Evolutionary conservation across 2,113 vertebrate species (phyloP).

Genomic region (Apteryx owenii): DNA sequence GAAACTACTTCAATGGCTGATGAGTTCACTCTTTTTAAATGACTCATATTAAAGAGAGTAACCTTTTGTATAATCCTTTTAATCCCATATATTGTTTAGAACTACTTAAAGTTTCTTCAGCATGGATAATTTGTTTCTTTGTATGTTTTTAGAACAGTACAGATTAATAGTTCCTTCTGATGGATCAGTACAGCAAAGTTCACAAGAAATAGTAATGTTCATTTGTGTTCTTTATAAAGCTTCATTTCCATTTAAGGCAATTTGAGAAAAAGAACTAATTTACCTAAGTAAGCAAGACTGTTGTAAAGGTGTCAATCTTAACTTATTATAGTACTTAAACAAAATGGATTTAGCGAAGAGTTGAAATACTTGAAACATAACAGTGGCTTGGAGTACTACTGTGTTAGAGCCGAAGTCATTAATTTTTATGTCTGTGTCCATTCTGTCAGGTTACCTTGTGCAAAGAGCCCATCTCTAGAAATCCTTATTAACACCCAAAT

Average conservation of each 20-base stretch:
- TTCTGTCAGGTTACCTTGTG: background rate
- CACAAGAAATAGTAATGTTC: background rate
- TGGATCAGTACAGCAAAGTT: conserved; percentile 34
- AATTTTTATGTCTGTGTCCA: background rate
- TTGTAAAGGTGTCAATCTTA: background rate
- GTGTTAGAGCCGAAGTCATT: background rate
- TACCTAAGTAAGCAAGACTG: conserved; percentile 5
- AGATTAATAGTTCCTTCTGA: conserved; percentile 65
- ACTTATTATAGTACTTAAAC: conserved; percentile 6
- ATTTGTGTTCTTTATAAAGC: conserved; percentile 27
- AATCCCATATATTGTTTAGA: conserved; percentile 66
- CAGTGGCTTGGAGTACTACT: background rate
- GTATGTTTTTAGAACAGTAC: conserved; percentile 18
- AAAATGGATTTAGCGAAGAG: background rate
- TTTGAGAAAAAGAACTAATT: conserved; percentile 52
- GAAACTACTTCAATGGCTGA: conserved; percentile 69
- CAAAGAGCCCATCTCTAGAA: background rate
- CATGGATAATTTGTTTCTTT: conserved; percentile 43
- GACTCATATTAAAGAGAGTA: conserved; percentile 31
- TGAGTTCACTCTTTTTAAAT: conserved; percentile 52
- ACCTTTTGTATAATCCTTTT: conserved; percentile 65
- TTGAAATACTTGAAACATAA: background rate
- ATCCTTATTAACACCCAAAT: background rate
- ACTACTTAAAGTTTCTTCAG: conserved; percentile 54
- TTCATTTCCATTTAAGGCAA: conserved; percentile 16